Evolutionary conservation across 2,113 vertebrate species (phyloP), one percentile per base, ranked within the genome.

Genomic region (Gobiocypris rarus): DNA sequence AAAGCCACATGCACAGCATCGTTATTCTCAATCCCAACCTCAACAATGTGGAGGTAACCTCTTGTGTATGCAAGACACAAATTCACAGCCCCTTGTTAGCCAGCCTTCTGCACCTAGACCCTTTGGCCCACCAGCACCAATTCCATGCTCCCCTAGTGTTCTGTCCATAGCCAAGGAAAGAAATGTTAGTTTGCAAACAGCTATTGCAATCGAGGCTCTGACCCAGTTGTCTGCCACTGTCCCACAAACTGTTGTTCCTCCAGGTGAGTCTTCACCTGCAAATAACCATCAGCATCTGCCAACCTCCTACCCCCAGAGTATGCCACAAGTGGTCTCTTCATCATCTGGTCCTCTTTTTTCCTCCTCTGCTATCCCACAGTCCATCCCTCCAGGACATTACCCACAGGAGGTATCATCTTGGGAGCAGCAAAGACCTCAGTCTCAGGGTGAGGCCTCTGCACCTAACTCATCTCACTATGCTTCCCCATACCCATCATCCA

Each of bases 161-260:
- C 91, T 98, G 86, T 98, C 94, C 83, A 97, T 98, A 54, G 97
- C 97, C 83, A 99, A 98, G 95, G 97, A 98, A 91, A 97, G 97
- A 85, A 98, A 99, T 92, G 93, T 98, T 89, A 98, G 97, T 91
- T 93, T 98, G 88, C 96, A 99, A 94, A 97, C 97, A 10, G 97
- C 97, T 89, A 98, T 99, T 2, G 97, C 97, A 83, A 98, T 99
- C 0, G 97, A 99, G 90, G 97, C 97, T 87, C 95, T 99, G 65
- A 99, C 97, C 0, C 97, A 98, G 90, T 92, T 98, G 89, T 98
- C 97, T 10, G 95, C 96, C 0, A 93, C 95, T 17, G 93, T 94
- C 84, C 95, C 95, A 5, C 95, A 96, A 87, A 63, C 85, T 74
- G 61, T 69, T 50, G 86, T 77, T 59, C 89, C 95, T 1, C 87